These are phyloP conservation scores for Orthonychiurus folsomi DNA, from an alignment of 2,888 invertebrate species.

Conservation along the genomic window DNA sequence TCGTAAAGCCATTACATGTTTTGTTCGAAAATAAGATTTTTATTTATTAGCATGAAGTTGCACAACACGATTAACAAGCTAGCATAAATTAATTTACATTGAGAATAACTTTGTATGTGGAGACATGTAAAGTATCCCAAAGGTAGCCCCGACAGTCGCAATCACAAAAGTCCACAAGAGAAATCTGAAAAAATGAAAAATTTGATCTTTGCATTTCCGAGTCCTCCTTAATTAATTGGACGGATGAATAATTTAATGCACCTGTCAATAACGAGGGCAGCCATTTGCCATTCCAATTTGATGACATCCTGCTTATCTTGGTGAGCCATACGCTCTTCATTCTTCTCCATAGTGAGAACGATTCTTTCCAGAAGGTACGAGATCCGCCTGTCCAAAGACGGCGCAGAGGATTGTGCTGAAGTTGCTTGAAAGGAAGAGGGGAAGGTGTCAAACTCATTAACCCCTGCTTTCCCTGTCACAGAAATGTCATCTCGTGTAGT, in stretches of 20 bases:
- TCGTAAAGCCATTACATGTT: too few species aligned
- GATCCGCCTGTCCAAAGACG: slow-evolving; percentile 46
- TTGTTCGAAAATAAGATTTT: too few species aligned
- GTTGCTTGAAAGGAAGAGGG: background rate
- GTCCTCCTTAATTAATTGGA: background rate
- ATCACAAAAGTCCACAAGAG: slow-evolving; percentile 48
- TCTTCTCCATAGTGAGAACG: slow-evolving; percentile 49
- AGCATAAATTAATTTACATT: too few species aligned
- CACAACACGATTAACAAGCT: too few species aligned
- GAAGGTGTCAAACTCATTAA: slow-evolving; percentile 13
- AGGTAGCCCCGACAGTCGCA: slow-evolving; percentile 46
- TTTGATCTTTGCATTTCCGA: too few species aligned
- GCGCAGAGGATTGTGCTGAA: slow-evolving; percentile 3
- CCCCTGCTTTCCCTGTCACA: slow-evolving; percentile 18
- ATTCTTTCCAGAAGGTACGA: slow-evolving; percentile 48
- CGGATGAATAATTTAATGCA: slow-evolving; percentile 19
- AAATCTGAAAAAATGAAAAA: slow-evolving; percentile 40
- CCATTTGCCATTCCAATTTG: slow-evolving; percentile 50
- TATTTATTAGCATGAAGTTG: too few species aligned
- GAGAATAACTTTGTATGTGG: slow-evolving; percentile 43
- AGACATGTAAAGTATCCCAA: slow-evolving; percentile 45
- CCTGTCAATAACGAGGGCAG: slow-evolving; percentile 50
- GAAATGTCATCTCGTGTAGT: slow-evolving; percentile 22
- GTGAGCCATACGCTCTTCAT: slow-evolving; percentile 48
- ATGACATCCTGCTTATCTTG: slow-evolving; percentile 49